These are phyloP conservation scores for Chorisops tibialis DNA, from an alignment of 2,888 invertebrate genomes.

Conservation along the genomic window DNA sequence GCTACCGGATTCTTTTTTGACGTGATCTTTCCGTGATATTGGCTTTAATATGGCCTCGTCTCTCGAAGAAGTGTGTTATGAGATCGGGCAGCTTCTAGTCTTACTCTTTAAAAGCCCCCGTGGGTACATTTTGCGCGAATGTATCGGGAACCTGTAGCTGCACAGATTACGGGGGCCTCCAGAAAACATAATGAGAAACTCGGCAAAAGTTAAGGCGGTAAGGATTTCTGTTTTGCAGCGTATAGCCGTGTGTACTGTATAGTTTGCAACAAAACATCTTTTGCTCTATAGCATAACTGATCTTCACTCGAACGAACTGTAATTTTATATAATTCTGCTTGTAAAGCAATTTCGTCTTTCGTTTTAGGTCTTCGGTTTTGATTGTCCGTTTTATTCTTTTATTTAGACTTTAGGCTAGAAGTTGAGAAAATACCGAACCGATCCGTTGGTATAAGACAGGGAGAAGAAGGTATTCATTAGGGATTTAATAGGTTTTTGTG, in stretches of 20 bases:
- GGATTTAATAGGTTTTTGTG: constrained; percentile 14
- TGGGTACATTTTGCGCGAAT: background rate
- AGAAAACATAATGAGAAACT: constrained; percentile 5
- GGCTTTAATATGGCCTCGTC: constrained; percentile 11
- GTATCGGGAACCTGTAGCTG: background rate
- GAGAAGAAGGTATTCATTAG: constrained; percentile 19
- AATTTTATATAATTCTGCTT: constrained; percentile 31
- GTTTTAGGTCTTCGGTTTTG: constrained; percentile 9
- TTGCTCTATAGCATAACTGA: constrained; percentile 11
- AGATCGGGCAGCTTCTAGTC: constrained; percentile 28
- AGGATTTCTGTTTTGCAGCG: constrained; percentile 15
- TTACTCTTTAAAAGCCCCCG: constrained; percentile 23
- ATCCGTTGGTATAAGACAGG: constrained; percentile 8
- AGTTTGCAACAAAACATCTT: constrained; percentile 2
- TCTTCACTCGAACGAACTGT: constrained; percentile 29
- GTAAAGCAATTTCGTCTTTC: constrained; percentile 26
- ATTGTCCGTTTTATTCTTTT: background rate
- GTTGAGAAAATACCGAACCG: constrained; percentile 2
- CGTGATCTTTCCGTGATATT: constrained; percentile 5
- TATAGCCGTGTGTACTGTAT: background rate
- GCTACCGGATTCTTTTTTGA: constrained; percentile 10
- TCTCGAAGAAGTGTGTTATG: constrained; percentile 28
- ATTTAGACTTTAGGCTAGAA: constrained; percentile 22
- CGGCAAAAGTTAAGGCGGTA: constrained; percentile 13
- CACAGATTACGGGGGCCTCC: no score